A percentile compares a stretch with the other conserved stretches of the same genome.
These are phyloP conservation scores for Nomada ruficornis DNA, from an alignment of 2,888 invertebrate genomes.

Conservation along the genomic window DNA sequence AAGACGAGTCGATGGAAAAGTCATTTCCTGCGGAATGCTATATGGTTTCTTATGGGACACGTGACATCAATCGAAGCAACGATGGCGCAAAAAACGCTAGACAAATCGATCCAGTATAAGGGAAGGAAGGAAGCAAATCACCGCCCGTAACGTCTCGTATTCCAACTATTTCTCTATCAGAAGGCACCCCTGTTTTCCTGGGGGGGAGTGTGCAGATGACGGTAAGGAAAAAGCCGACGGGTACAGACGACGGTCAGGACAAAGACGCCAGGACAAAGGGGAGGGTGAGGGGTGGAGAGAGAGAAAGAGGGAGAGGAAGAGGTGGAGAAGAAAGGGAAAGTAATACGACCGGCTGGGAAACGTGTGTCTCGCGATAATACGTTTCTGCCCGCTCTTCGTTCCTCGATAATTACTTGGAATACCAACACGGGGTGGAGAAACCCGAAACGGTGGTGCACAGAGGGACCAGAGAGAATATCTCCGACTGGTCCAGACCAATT, in stretches of 20 bases:
- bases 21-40: neutral
- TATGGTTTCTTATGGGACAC: neutral
- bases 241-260: constrained; percentile 52
- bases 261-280: constrained; percentile 55
- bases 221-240: constrained; percentile 59
- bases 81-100: constrained; percentile 36
- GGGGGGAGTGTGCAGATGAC: constrained; percentile 38
- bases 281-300: neutral
- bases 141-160: constrained; percentile 70
- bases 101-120: constrained; percentile 70
- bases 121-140: constrained; percentile 61
- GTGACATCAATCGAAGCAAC: neutral
- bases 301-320: constrained; percentile 1
- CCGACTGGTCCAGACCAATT: no score
- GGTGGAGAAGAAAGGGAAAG: constrained; percentile 53
- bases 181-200: constrained; percentile 31
- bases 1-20: neutral
- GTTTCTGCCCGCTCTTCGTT: constrained; percentile 58
- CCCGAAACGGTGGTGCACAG: constrained; percentile 16
- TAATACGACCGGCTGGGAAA: constrained; percentile 52
- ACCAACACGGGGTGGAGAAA: constrained; percentile 37
- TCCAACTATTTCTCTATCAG: constrained; percentile 73
- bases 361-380: constrained; percentile 67
- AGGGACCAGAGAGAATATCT: no score
- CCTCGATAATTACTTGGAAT: constrained; percentile 70